Base-by-base conservation (phyloP, 2,113 vertebrate genomes). In the Forbesichthys agassizii region DNA sequence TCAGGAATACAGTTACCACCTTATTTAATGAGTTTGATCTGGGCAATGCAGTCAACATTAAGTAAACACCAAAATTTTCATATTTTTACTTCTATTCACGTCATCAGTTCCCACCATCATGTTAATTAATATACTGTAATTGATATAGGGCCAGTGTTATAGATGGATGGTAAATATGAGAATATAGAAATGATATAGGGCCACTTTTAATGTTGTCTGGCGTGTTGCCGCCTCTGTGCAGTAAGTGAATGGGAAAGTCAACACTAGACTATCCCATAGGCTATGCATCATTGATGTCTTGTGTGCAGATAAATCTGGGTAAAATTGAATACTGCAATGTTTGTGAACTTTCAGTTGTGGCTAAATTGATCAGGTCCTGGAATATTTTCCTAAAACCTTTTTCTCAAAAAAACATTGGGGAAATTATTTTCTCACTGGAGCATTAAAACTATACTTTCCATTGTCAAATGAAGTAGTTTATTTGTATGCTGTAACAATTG, bases 401-500 rank as follows among this genome's bases (percentile, higher is more conserved):
- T 56, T 74, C 68, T 55, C 20, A 20, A 65, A 73, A 27, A 27
- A 27, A 13, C 65, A 80, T 64, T 64, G 20, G 69, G 58, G 65
- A 68, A 73, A 75, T 64, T 72, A 69, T 79, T 75, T 83, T 86
- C 62, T 79, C 66, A 71, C 7, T 64, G 0, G 1, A 16, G 0
- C 27, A 64, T 74, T 55, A 14, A 69, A 74, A 58, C 46, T 16
- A 16, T 16, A 16, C 20, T 49, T 70, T 61, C 13, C 49, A 20
- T 0, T 67, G 33, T 69, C 47, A 72, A 70, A 71, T 73, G 54
- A 84, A 71, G 4, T 63, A 20, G 1, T 20, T 20, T 20, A 60
- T 73, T 81, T 86, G 73, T 74, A 72, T 79, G 73, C 73, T 78
- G 68, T 78, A 72, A 67, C 69, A 70, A 75, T 74, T 86, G 66